Evolutionary conservation across 2,888 invertebrate genomes (phyloP).

Genomic region (Drosophila meridiana): DNA sequence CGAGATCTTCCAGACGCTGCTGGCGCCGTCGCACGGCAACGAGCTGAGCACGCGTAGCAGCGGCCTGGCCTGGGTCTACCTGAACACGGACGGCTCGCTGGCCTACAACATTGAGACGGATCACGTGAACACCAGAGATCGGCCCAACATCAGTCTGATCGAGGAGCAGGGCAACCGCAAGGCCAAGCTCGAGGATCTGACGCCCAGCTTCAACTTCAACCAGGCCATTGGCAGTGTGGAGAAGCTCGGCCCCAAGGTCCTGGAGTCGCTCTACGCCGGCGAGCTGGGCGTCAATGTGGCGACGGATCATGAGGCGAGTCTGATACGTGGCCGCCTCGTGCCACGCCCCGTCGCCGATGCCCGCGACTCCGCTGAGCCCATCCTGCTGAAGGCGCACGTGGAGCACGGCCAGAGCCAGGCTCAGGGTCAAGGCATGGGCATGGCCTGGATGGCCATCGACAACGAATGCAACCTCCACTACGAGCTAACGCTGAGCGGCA

Average conservation of each 20-base stretch:
- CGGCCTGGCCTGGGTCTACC: slow-evolving; percentile 92
- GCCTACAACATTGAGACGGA: slow-evolving; percentile 91
- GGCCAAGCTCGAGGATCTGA: slow-evolving; percentile 91
- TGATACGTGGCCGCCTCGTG: slow-evolving; percentile 89
- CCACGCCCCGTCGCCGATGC: slow-evolving; percentile 91
- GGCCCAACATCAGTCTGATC: slow-evolving; percentile 89
- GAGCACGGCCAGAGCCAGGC: slow-evolving; percentile 36
- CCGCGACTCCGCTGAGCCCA: slow-evolving; percentile 89
- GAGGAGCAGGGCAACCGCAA: slow-evolving; percentile 90
- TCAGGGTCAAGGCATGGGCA: slow-evolving; percentile 86
- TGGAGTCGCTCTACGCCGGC: slow-evolving; percentile 93
- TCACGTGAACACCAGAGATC: slow-evolving; percentile 87
- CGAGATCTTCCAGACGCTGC: slow-evolving; percentile 91
- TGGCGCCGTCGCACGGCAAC: slow-evolving; percentile 87
- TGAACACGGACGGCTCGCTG: slow-evolving; percentile 91
- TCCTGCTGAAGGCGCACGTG: slow-evolving; percentile 87
- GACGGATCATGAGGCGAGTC: slow-evolving; percentile 86
- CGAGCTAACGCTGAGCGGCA: slow-evolving; percentile 87
- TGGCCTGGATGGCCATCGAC: slow-evolving; percentile 94
- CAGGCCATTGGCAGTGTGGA: slow-evolving; percentile 91
- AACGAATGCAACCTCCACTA: slow-evolving; percentile 93
- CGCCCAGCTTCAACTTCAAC: slow-evolving; percentile 87
- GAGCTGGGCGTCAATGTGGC: slow-evolving; percentile 92
- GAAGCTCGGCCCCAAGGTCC: slow-evolving; percentile 91
- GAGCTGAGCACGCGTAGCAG: slow-evolving; percentile 86